Evolutionary conservation across 2,797 vertebrate species (phyloP), one percentile per base, ranked within the genome.

Genomic region (Protonibea diacanthus): DNA sequence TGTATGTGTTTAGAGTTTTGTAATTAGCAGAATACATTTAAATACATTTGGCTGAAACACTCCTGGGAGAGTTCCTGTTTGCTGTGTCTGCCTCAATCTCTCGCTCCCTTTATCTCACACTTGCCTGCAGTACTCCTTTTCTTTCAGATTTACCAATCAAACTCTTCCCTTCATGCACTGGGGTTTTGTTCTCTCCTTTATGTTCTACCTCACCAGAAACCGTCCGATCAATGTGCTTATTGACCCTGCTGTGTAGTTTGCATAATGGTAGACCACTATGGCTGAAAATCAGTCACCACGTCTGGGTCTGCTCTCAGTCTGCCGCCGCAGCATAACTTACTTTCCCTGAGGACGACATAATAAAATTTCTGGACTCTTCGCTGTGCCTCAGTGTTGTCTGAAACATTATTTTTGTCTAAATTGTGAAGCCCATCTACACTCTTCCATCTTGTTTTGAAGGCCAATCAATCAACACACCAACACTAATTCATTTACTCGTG

Each of bases 21-120:
- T 95, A 95, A 95, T 95, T 94, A 94, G 91, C 93, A 91, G 94
- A 94, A 95, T 95, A 94, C 86, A 95, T 95, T 95, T 95, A 94
- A 95, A 94, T 94, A 94, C 93, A 95, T 94, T 92, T 93, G 89
- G 89, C 88, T 84, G 83, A 87, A 92, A 89, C 84, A 87, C 87
- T 92, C 92, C 90, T 88, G 78, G 89, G 93, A 93, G 90, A 89
- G 72, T 88, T 92, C 86, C 80, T 91, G 89, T 91, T 89, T 90
- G 88, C 88, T 71, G 81, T 83, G 87, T 91, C 92, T 90, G 90
- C 89, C 87, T 90, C 84, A 80, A 89, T 91, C 87, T 89, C 82
- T 76, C 64, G 42, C 84, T 88, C 66, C 87, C 83, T 92, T 90
- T 92, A 82, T 70, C 72, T 83, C 69, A 60, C 60, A 71, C 53